Evolutionary conservation across 2,888 invertebrate species (phyloP).

Genomic region (Dilophus febrilis): DNA sequence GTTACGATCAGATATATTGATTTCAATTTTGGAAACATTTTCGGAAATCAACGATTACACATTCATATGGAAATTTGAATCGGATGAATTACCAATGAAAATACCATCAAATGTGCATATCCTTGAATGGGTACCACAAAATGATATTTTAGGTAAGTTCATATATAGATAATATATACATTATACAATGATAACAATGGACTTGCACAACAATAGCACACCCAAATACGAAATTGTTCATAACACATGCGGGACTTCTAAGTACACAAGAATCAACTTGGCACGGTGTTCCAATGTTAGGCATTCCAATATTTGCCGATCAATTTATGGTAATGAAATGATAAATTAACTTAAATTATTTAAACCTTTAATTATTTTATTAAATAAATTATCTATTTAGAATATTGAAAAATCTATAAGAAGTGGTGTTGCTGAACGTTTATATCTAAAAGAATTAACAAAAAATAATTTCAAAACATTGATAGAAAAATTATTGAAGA

Average conservation of each 20-base stretch:
- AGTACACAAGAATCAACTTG: constrained; percentile 21
- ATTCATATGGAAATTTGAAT: constrained; percentile 26
- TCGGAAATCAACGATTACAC: constrained; percentile 18
- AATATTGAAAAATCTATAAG: neutral
- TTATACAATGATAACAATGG: too few species aligned
- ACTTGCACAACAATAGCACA: constrained; percentile 15
- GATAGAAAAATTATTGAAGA: neutral
- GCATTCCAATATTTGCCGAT: constrained; percentile 19
- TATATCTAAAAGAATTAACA: neutral
- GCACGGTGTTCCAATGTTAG: constrained; percentile 21
- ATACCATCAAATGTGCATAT: constrained; percentile 29
- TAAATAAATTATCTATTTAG: neutral
- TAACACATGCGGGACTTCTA: constrained; percentile 22
- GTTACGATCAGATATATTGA: constrained; percentile 9
- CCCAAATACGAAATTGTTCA: constrained; percentile 16
- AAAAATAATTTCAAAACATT: neutral
- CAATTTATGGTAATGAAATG: constrained; percentile 15
- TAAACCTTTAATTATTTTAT: neutral
- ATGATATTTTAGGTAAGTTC: constrained; percentile 33
- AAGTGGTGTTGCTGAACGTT: neutral
- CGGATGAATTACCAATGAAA: constrained; percentile 12
- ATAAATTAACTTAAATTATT: neutral
- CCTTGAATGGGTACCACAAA: constrained; percentile 34
- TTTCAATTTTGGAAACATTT: constrained; percentile 17
- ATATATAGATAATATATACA: too few species aligned